Percentiles rank a stretch among this genome's conserved stretches.
Conservation (phyloP, 1,140 invertebrate species). For the Drosophila orena region DNA sequence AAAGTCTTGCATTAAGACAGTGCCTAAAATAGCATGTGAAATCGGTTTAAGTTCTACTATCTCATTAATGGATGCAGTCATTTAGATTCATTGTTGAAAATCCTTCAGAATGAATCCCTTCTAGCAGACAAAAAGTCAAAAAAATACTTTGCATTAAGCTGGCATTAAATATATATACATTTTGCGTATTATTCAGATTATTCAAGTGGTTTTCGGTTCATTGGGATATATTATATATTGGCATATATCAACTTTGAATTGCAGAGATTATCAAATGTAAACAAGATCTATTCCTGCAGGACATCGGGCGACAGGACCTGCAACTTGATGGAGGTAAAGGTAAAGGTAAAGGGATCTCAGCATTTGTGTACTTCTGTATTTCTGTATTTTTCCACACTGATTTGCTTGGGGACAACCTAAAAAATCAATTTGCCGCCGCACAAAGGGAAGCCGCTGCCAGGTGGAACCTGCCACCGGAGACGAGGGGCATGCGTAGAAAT, state of each 20-base stretch:
- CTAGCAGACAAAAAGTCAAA: no score
- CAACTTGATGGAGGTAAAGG: conserved; percentile 50
- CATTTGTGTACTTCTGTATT: conserved; percentile 27
- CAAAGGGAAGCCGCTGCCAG: conserved; percentile 48
- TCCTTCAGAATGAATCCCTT: neutral
- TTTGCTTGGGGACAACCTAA: conserved; percentile 64
- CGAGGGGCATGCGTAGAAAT: conserved; percentile 34
- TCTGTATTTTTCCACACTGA: conserved; percentile 30
- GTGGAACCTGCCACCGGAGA: conserved; percentile 1
- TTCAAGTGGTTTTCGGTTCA: neutral
- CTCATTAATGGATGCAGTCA: no score
- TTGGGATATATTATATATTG: conserved; percentile 1
- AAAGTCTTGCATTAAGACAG: neutral
- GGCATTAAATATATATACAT: neutral
- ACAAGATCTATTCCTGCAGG: neutral
- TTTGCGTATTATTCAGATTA: neutral
- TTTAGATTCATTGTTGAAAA: neutral
- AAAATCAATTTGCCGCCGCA: conserved; percentile 47
- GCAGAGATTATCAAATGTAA: neutral
- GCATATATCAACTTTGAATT: neutral
- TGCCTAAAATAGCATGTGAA: no score
- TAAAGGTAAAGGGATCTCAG: conserved; percentile 22
- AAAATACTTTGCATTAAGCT: no score
- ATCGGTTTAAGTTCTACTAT: no score
- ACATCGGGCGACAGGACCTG: conserved; percentile 23